Evolutionary conservation across 2,888 invertebrate genomes (phyloP), one percentile per base, ranked within the genome.

Genomic region (Acleris emargana): DNA sequence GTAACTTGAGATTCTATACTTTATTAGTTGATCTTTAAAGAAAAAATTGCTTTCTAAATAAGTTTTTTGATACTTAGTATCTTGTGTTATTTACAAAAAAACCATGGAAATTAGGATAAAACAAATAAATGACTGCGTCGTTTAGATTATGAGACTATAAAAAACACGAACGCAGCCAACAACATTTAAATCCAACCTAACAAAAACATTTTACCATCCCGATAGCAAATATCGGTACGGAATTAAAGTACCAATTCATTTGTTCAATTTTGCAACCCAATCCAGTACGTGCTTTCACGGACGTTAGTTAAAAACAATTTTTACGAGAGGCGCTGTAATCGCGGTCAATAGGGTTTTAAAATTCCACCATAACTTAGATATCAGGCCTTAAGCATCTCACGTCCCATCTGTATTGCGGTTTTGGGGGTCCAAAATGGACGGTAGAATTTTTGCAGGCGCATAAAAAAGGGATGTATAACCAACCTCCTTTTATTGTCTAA

Each of bases 341-440:
- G 68, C 74, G 77, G 81, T 78, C 81, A 79, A 77, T 77, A 69
- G 67, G 70, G 76, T 76, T 83, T 87, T 84, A 84, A 89, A 88
- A 87, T 84, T 81, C 78, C 74, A 72, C 75, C 82, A 82, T 89
- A 86, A 86, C 83, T 87, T 80, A 82, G 79, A 82, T 84, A 83
- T 76, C 75, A 72, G 75, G 71, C 73, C 71, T 69, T 67, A 81
- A 83, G 73, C 81, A 90, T 91, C 89, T 88, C 91, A 91, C 91
- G 91, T 91, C 81, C 88, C 77, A 90, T 91, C 90, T 87, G 84
- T 86, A 89, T 89, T 85, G 81, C 87, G 83, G 76, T 80, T 84
- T 84, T 77, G 73, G 79, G 82, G 78, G 77, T 77, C 75, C 72
- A 70, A 79, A 77, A 78, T 74, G 76, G 79, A 77, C 79, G 78